phyloP scores from a whole-genome alignment of 2,888 invertebrate species.

The Hermaeophaga mercurialis region DNA sequence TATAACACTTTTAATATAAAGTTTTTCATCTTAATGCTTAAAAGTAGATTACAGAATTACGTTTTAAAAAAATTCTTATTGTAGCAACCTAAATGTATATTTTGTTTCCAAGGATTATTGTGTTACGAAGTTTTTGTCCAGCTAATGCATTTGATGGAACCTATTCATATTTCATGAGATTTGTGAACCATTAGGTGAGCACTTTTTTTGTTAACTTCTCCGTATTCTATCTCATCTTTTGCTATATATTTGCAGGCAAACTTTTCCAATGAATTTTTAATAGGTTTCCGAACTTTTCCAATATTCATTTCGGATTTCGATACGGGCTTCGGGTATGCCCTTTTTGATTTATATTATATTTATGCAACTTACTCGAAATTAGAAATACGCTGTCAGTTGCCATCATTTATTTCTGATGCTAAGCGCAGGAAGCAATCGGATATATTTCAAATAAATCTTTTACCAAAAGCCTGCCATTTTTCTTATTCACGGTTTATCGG shows the following conservation, averaged over 20 bases:
- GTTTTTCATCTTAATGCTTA: too few relatives aligned
- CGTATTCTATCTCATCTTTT: conserved; percentile 1
- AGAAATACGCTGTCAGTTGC: conserved; percentile 18
- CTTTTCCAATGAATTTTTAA: conserved; percentile 31
- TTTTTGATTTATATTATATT: conserved; percentile 20
- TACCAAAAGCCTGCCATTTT: background rate
- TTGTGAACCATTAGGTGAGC: conserved; percentile 25
- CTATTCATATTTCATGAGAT: conserved; percentile 24
- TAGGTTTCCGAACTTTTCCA: conserved; percentile 33
- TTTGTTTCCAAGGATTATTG: too few relatives aligned
- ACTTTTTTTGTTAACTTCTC: conserved; percentile 24
- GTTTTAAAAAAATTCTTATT: too few relatives aligned
- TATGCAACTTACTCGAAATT: conserved; percentile 15
- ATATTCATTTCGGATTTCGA: conserved; percentile 32
- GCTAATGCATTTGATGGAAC: conserved; percentile 21
- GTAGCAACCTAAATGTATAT: too few relatives aligned
- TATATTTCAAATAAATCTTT: conserved; percentile 6
- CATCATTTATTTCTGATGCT: conserved; percentile 5
- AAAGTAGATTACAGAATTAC: too few relatives aligned
- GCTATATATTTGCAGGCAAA: conserved; percentile 4
- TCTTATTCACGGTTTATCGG: too few relatives aligned
- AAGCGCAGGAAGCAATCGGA: background rate
- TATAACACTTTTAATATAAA: too few relatives aligned
- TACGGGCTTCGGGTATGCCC: background rate
- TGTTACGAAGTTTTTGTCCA: conserved; percentile 4